Evolutionary conservation across 1,140 invertebrate genomes (phyloP).

Genomic region (Ceratosolen fusciceps): DNA sequence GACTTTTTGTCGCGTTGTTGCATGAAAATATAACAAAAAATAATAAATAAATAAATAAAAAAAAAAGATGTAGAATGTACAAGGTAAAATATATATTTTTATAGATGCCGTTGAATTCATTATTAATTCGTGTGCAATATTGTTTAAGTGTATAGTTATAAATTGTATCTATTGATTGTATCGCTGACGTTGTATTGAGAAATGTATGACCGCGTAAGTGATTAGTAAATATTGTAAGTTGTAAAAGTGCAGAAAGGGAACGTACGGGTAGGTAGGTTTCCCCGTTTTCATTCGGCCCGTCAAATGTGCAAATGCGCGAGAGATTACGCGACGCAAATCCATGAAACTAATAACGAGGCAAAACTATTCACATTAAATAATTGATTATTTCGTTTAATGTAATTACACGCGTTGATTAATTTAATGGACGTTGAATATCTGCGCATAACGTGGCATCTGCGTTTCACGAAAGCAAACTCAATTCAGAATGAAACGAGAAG

Average conservation of each 20-base stretch:
- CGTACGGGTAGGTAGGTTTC: conserved; percentile 32
- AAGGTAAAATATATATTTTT: conserved; percentile 7
- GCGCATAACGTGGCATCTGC: no score
- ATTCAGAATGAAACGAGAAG: no score
- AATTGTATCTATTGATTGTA: background rate
- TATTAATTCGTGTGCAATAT: background rate
- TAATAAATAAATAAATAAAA: background rate
- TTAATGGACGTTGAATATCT: no score
- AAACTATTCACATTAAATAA: conserved; percentile 1
- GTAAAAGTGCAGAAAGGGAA: conserved; percentile 1
- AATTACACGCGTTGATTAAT: no score
- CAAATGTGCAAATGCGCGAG: background rate
- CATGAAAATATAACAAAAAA: background rate
- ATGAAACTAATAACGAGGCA: conserved; percentile 5
- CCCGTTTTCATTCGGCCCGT: no score
- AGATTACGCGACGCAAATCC: background rate
- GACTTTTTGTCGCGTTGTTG: background rate
- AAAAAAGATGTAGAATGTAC: background rate
- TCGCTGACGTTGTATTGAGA: background rate
- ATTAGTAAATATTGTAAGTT: background rate
- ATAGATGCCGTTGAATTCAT: background rate
- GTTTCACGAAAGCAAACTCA: no score
- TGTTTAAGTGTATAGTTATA: conserved; percentile 2
- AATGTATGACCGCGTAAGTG: background rate
- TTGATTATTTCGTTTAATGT: no score